Conservation (phyloP, 2,113 vertebrate species). For the Macaca mulatta region DNA sequence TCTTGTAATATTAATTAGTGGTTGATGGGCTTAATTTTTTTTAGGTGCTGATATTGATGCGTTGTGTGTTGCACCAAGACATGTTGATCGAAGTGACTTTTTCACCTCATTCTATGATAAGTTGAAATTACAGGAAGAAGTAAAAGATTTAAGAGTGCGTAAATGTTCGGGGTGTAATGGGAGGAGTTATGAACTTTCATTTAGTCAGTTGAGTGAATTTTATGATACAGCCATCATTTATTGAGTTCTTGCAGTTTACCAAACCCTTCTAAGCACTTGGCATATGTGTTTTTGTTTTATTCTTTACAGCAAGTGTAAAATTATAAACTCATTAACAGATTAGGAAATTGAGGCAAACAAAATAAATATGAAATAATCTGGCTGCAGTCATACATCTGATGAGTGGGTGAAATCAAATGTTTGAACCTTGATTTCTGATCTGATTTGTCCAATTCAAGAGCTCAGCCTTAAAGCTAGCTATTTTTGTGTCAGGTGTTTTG, state of each 20-base stretch:
- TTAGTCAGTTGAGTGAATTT: slow-evolving; percentile 3
- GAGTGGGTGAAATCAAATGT: slow-evolving; percentile 1
- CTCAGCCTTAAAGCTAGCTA: not conserved
- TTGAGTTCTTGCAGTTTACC: not conserved
- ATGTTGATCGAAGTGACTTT: slow-evolving; percentile 92
- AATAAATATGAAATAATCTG: not conserved
- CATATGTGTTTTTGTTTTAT: not conserved
- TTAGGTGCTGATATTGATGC: slow-evolving; percentile 95
- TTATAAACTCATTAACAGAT: slow-evolving; percentile 24
- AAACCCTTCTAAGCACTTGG: slow-evolving; percentile 2
- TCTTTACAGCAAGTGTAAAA: slow-evolving; percentile 19
- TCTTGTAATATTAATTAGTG: not conserved
- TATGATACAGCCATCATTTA: not conserved
- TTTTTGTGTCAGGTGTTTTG: not conserved
- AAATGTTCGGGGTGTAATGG: slow-evolving; percentile 29
- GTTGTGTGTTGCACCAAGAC: slow-evolving; percentile 92
- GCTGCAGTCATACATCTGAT: not conserved
- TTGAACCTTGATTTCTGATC: not conserved
- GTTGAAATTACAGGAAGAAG: slow-evolving; percentile 92
- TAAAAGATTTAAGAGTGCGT: slow-evolving; percentile 92
- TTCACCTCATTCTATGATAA: slow-evolving; percentile 95
- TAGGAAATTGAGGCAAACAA: not conserved
- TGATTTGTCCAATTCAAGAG: not conserved
- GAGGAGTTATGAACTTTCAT: not conserved
- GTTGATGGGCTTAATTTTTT: slow-evolving; percentile 64